These are phyloP conservation scores for Rhynchotus rufescens DNA, from an alignment of 2,797 vertebrate species.

Conservation along the genomic window DNA sequence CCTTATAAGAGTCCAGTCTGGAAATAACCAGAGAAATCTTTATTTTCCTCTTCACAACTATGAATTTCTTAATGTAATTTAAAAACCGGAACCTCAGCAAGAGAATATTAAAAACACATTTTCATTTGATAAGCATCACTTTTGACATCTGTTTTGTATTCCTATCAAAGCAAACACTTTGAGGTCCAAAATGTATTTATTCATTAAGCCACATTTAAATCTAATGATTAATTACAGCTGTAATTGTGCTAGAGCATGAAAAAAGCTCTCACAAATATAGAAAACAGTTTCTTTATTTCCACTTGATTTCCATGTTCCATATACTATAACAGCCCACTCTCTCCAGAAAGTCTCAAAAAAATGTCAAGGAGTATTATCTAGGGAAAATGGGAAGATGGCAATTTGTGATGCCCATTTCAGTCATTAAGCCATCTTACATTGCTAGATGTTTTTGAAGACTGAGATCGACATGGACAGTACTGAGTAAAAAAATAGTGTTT, in stretches of 20 bases:
- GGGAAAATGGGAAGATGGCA: not conserved
- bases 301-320: not conserved
- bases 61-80: not conserved
- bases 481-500: not conserved
- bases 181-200: not conserved
- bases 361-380: not conserved
- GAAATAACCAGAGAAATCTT: not conserved
- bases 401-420: not conserved
- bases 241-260: not conserved
- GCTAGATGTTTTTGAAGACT: not conserved
- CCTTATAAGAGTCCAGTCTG: not conserved
- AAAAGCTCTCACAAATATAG: not conserved
- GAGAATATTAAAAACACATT: not conserved
- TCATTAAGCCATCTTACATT: not conserved
- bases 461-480: not conserved
- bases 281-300: not conserved
- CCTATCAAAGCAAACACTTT: not conserved
- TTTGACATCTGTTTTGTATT: not conserved
- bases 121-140: not conserved
- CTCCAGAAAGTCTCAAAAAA: not conserved
- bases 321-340: not conserved
- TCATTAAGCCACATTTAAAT: not conserved
- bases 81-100: rapidly evolving
- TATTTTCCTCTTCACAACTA: rapidly evolving
- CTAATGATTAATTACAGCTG: not conserved